These are phyloP conservation scores for Athene cunicularia DNA, from an alignment of 2,113 vertebrate species.

Conservation along the genomic window DNA sequence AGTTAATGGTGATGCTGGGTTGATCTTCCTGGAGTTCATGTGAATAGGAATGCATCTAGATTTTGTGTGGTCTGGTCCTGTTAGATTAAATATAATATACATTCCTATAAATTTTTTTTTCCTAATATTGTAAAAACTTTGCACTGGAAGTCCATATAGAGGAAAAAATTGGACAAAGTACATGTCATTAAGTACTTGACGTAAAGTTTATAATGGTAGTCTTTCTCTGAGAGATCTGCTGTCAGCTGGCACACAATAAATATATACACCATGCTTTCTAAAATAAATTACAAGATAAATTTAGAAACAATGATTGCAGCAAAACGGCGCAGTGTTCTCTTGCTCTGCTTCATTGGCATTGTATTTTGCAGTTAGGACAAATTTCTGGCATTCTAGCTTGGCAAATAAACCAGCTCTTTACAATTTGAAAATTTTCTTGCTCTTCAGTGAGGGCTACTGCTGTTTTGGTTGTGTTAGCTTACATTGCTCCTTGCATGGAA, in stretches of 20 bases:
- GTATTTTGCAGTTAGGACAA: not conserved
- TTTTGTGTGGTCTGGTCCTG: not conserved
- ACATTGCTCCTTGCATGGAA: not conserved
- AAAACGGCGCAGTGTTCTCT: not conserved
- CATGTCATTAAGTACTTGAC: not conserved
- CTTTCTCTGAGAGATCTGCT: slow-evolving; percentile 1
- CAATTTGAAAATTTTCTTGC: not conserved
- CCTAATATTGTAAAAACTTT: not conserved
- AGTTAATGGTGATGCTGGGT: not conserved
- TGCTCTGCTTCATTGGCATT: not conserved
- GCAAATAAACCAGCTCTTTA: not conserved
- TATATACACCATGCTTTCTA: not conserved
- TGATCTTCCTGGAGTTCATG: not conserved
- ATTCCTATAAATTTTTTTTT: not conserved
- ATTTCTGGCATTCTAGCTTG: not conserved
- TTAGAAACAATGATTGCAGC: slow-evolving; percentile 13
- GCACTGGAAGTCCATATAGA: not conserved
- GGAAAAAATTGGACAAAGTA: not conserved
- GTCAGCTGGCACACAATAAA: not conserved
- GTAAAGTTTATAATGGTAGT: not conserved
- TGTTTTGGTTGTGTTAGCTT: not conserved
- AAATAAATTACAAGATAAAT: slow-evolving; percentile 16
- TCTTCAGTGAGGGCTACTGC: not conserved
- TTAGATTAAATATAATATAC: not conserved
- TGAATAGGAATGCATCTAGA: not conserved